Base-by-base conservation (phyloP, 1,140 invertebrate genomes). In the Babylonia areolata region DNA sequence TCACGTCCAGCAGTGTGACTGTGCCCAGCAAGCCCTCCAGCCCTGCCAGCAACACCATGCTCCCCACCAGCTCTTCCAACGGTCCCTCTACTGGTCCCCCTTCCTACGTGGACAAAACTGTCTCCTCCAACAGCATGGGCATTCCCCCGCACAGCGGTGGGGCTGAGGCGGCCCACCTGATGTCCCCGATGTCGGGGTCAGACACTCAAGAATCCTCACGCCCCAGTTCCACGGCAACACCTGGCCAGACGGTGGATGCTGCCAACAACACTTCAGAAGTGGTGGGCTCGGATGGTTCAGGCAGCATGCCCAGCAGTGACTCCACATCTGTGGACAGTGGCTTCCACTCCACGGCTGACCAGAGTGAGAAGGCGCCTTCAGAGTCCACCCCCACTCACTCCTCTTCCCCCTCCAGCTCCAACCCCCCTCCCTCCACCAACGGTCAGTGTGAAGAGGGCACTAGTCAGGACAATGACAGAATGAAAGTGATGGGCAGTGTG, bases 321-420 rank as follows among this genome's bases (percentile, higher is more conserved):
- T 88, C 87, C 20, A 88, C 87, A n/a, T 88, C 87, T 0, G 87
- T 88, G 11, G 87, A 88, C 71, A 88, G 87, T 42, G 87, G 87
- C 20, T 88, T 88, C 35, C 87, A 88, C 81, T 88, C 87, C 54
- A 83, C 87, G 2, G 81, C 85, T n/a, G 87, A 88, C 31, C 87
- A 88, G 58, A 85, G 64, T 75, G 87, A 88, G 64, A 88, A 88
- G 40, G 82, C 87, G 11, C 85, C 87, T 3, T 88, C 87, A 28
- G 87, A 88, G 46, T 84, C 85, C 40, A 86, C 85, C 77, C 64
- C 85, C 12, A 86, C 80, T 23, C 77, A 83, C 77, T 84, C 85
- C 54, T 71, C 42, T n/a, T 75, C 85, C 86, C 79, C 78, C 51
- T 42, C 84, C 54, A 80, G n/a, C 51, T 58, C 51, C 39, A 77